These are phyloP conservation scores for Loxodonta africana DNA, from an alignment of 2,113 vertebrate genomes.

Conservation along the genomic window DNA sequence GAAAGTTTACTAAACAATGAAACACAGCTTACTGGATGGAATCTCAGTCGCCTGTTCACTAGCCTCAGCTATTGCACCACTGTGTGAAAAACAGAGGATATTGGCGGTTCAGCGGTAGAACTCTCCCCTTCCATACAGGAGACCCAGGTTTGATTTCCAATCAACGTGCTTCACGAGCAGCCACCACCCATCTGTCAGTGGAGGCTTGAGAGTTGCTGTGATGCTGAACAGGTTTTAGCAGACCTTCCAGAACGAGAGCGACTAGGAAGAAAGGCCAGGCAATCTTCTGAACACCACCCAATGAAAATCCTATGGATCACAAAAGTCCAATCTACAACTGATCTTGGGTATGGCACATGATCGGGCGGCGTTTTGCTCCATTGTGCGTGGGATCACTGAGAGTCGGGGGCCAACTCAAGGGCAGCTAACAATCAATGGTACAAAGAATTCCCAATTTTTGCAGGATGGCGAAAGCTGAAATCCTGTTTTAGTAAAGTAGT, in stretches of 20 bases:
- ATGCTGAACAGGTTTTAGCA: background rate
- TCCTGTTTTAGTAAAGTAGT: background rate
- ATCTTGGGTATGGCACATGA: too few relatives aligned
- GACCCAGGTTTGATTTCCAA: too few relatives aligned
- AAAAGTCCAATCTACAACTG: too few relatives aligned
- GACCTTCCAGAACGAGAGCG: background rate
- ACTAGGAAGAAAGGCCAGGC: background rate
- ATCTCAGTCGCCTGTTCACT: rapidly evolving
- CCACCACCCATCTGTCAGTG: background rate
- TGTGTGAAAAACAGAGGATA: background rate
- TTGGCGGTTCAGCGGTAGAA: too few relatives aligned
- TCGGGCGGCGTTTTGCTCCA: too few relatives aligned
- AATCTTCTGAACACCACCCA: background rate
- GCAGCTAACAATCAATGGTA: too few relatives aligned
- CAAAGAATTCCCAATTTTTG: rapidly evolving
- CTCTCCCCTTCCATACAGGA: too few relatives aligned
- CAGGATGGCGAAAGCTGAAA: background rate
- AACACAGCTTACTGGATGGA: background rate
- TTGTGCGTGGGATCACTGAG: too few relatives aligned
- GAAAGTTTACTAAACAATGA: too few relatives aligned
- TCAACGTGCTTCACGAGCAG: too few relatives aligned
- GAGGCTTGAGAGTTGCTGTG: background rate
- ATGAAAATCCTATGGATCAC: too few relatives aligned
- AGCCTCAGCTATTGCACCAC: background rate
- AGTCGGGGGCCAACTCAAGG: too few relatives aligned